A percentile compares a stretch with the other conserved stretches of the same genome.
Conservation (phyloP, 2,113 vertebrate genomes). For the Siniperca knerii region DNA sequence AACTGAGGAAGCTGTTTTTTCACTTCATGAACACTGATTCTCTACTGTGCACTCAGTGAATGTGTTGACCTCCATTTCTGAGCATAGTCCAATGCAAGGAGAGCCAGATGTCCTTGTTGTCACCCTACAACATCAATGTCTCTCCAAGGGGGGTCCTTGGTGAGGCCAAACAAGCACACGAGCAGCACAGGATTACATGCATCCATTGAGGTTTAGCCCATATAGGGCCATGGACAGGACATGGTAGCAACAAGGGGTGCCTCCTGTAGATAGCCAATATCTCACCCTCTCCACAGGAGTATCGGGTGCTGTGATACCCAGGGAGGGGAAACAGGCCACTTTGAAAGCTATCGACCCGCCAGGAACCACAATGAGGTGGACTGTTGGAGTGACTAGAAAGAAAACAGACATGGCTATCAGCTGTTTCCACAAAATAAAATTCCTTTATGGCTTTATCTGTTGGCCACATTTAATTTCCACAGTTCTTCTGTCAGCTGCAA, state of each 20-base stretch:
- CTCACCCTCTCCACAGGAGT: conserved; percentile 26
- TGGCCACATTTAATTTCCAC: conserved; percentile 4
- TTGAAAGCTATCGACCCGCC: conserved; percentile 59
- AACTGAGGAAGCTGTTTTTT: not conserved
- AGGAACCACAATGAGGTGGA: conserved; percentile 14
- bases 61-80: conserved; percentile 39
- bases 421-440: conserved; percentile 23
- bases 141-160: conserved; percentile 26
- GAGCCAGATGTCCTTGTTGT: conserved; percentile 48
- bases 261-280: conserved; percentile 50
- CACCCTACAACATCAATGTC: conserved; percentile 24
- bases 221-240: conserved; percentile 39
- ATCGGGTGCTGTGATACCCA: conserved; percentile 13
- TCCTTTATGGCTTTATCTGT: conserved; percentile 13
- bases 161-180: conserved; percentile 40
- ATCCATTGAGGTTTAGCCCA: conserved; percentile 56
- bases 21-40: not conserved
- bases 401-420: conserved; percentile 19
- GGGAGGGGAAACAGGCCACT: conserved; percentile 37
- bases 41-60: conserved; percentile 9
- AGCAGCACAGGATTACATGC: conserved; percentile 54
- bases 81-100: conserved; percentile 15
- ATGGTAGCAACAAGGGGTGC: conserved; percentile 45
- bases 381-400: conserved; percentile 23
- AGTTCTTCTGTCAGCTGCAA: conserved; percentile 9